Evolutionary conservation across 2,888 invertebrate species (phyloP), one percentile per base, ranked within the genome.

Genomic region (Thalpophila matura): DNA sequence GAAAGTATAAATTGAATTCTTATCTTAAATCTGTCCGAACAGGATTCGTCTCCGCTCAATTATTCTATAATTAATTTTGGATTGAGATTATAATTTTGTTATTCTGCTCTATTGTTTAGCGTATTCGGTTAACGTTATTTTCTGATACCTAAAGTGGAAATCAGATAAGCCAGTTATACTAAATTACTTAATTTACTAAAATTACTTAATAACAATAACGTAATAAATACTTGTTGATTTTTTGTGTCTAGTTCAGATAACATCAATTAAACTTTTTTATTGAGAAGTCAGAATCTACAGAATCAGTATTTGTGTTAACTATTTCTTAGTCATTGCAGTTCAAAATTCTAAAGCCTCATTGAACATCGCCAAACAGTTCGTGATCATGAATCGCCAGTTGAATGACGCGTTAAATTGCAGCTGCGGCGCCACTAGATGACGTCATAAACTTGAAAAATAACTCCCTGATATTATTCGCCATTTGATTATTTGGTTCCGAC

Each of bases 1-100:
- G 84, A 89, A 90, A 89, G 87, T 88, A 89, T 89, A 91, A 92
- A 91, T 91, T 89, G 90, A 90, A 89, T 90, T 88, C 85, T 87
- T 89, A 92, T 91, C 91, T 87, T 65, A 76, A 87, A 89, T 86
- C 77, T 83, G 83, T 84, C 81, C 76, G 80, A 79, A 81, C 81
- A 35, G 59, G 50, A 63, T 74, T 78, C 70, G 59, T 72, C 69
- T 69, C 59, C 49, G 72, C 37, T 79, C 76, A 69, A 83, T 85
- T 83, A 81, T 80, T 79, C 63, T 66, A 62, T 70, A 76, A 77
- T 70, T 70, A 68, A 74, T 72, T 80, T 70, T 56, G 31, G 47
- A 53, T 45, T 78, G 54, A 35, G 53, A 70, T 60, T 64, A 73
- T 70, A 76, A 69, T 68, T 67, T 49, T 40, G 38, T 58, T 60